These are phyloP conservation scores for Carapus acus DNA, from an alignment of 2,797 vertebrate genomes.

Conservation along the genomic window DNA sequence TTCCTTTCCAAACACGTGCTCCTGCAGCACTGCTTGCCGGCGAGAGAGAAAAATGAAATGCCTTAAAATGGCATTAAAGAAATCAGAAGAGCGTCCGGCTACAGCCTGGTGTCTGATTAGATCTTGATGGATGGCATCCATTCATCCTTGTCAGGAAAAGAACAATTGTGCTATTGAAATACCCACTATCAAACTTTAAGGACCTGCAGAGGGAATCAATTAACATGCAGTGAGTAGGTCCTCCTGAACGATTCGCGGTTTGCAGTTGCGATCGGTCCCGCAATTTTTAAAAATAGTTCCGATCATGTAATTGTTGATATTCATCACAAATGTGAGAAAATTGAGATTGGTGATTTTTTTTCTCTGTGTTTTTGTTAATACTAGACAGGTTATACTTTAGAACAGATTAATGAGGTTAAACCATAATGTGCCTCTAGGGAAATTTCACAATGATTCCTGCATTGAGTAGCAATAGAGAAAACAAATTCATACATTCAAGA, in stretches of 20 bases:
- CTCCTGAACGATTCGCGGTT: conserved; percentile 9
- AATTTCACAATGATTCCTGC: not conserved
- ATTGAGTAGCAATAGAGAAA: not conserved
- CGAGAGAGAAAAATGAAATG: not conserved
- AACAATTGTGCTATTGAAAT: conserved; percentile 83
- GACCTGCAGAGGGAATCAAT: conserved; percentile 79
- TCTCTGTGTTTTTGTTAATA: conserved; percentile 2
- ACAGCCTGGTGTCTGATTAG: conserved; percentile 74
- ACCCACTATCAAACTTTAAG: conserved; percentile 86
- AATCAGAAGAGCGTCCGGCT: conserved; percentile 72
- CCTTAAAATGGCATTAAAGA: conserved; percentile 73
- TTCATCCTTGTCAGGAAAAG: conserved; percentile 87
- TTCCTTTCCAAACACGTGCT: not conserved
- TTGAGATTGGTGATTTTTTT: not conserved
- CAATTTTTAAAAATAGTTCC: conserved; percentile 4
- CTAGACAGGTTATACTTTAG: conserved; percentile 26
- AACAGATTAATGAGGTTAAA: conserved; percentile 35
- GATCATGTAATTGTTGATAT: conserved; percentile 33
- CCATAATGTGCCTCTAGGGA: conserved; percentile 6
- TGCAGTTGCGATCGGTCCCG: not conserved
- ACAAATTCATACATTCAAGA: not conserved
- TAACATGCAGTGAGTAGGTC: conserved; percentile 47
- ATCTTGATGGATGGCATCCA: conserved; percentile 88
- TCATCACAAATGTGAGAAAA: conserved; percentile 5
- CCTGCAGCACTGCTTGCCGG: not conserved